A percentile compares a stretch with the other conserved stretches of the same genome.
Conservation (phyloP, 1,140 invertebrate species). For the Orussus abietinus region DNA sequence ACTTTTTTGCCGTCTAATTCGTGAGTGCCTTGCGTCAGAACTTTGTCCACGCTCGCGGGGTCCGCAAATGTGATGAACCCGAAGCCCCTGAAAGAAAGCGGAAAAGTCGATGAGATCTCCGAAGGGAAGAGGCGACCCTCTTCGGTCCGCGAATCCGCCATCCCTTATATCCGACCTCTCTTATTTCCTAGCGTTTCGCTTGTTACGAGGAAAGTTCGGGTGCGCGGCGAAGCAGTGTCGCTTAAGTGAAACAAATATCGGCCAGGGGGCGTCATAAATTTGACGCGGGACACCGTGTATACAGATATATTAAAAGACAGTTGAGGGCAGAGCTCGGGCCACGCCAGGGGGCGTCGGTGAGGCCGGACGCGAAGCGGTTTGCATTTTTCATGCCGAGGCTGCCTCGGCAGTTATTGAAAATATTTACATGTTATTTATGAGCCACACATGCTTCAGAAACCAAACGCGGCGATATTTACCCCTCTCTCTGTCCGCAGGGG, state of each 20-base stretch:
- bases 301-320: constrained; percentile 44
- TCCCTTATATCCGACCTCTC: no score
- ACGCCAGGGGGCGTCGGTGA: neutral
- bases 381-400: constrained; percentile 44
- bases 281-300: constrained; percentile 32
- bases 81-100: constrained; percentile 90
- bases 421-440: constrained; percentile 52
- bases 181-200: no score
- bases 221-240: no score
- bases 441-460: constrained; percentile 41
- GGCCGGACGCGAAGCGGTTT: constrained; percentile 41
- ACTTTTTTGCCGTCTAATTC: constrained; percentile 96
- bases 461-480: constrained; percentile 31
- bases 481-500: no score
- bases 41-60: constrained; percentile 90
- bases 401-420: constrained; percentile 45
- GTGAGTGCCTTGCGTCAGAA: constrained; percentile 87
- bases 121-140: no score
- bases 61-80: constrained; percentile 95
- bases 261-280: constrained; percentile 37
- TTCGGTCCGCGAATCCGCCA: no score
- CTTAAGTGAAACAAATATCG: constrained; percentile 43
- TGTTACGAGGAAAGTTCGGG: no score
- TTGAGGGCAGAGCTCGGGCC: constrained; percentile 16
- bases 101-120: no score